Percentiles rank a stretch among this genome's conserved stretches.
phyloP scores from a whole-genome alignment of 1,140 invertebrate genomes.

The Globodera ellingtonae region DNA sequence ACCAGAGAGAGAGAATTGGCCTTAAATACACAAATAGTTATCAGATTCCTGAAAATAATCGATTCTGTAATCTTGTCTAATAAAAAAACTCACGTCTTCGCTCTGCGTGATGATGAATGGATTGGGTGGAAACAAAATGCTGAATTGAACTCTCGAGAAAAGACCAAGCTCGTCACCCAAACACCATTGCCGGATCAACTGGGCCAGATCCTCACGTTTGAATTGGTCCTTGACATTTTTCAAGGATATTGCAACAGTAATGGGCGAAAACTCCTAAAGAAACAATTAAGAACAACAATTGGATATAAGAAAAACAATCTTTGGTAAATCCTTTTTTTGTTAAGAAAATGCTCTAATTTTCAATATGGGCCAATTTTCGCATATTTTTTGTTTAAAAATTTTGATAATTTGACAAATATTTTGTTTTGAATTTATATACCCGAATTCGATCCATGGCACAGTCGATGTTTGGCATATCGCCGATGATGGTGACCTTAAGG shows the following conservation, averaged over 20 bases:
- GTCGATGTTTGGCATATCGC: constrained; percentile 33
- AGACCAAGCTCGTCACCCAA: constrained; percentile 4
- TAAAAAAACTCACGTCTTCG: constrained; percentile 21
- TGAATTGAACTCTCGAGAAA: constrained; percentile 34
- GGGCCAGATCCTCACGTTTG: constrained; percentile 20
- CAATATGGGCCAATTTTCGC: neutral
- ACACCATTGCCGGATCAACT: constrained; percentile 23
- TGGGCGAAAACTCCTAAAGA: constrained; percentile 36
- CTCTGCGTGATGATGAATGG: constrained; percentile 1
- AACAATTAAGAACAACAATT: constrained; percentile 15
- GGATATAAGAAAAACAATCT: constrained; percentile 8
- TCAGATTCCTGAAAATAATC: constrained; percentile 6
- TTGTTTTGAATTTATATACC: constrained; percentile 1
- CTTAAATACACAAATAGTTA: neutral
- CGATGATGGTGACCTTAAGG: constrained; percentile 35
- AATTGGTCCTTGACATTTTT: constrained; percentile 31
- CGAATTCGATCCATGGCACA: constrained; percentile 36
- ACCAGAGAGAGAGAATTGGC: constrained; percentile 22
- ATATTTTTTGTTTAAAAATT: no score
- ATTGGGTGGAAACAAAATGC: constrained; percentile 21
- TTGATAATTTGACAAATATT: no score
- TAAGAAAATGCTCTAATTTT: no score
- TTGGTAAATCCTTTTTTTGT: no score
- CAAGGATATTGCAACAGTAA: constrained; percentile 39
- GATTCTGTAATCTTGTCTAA: neutral